phyloP scores from a whole-genome alignment of 2,797 vertebrate genomes.

The Falco novaeseelandiae region DNA sequence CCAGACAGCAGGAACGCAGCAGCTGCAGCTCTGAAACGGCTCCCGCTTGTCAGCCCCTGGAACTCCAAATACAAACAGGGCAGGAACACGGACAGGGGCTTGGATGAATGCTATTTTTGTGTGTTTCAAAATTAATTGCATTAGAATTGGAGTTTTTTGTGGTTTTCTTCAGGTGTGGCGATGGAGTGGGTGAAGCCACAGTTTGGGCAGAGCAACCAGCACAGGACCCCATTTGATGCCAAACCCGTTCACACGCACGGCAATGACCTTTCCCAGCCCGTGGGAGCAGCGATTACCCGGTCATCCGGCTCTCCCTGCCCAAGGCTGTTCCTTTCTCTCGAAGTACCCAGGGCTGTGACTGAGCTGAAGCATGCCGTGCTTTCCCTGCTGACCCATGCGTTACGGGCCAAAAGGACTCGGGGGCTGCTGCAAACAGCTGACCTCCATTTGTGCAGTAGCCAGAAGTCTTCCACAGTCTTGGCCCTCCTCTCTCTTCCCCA shows the following conservation, averaged over 20 bases:
- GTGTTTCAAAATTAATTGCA: rapidly evolving
- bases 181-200: rapidly evolving
- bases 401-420: neutral
- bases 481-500: neutral
- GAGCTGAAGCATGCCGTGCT: rapidly evolving
- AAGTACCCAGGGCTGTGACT: rapidly evolving
- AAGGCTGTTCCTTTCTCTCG: neutral
- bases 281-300: rapidly evolving
- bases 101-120: rapidly evolving
- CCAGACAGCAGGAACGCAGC: rapidly evolving
- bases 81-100: neutral
- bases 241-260: rapidly evolving
- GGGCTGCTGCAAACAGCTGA: neutral
- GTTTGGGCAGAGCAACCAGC: neutral
- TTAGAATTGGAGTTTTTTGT: rapidly evolving
- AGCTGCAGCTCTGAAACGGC: neutral
- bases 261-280: rapidly evolving
- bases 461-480: neutral
- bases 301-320: neutral
- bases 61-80: neutral
- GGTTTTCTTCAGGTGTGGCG: rapidly evolving
- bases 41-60: neutral
- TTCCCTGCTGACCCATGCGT: neutral
- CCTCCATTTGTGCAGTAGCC: neutral
- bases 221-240: neutral